Conservation (phyloP, 2,797 vertebrate species). For the Danio choprae region DNA sequence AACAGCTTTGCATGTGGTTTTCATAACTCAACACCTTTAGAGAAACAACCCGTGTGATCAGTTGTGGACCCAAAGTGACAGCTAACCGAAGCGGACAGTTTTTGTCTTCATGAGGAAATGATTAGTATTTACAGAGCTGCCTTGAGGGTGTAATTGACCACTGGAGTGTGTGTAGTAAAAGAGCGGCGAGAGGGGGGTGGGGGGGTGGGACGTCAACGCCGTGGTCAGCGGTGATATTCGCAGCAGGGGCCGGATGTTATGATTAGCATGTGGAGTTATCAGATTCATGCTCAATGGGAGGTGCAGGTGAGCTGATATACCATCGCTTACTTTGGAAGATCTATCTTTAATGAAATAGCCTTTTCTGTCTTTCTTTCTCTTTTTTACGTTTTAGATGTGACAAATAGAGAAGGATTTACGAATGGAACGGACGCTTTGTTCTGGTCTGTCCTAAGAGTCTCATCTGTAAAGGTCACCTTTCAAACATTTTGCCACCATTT, state of each 20-base stretch:
- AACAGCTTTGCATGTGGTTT: conserved; percentile 31
- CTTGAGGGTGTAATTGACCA: conserved; percentile 34
- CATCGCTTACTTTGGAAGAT: conserved; percentile 36
- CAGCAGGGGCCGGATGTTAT: conserved; percentile 39
- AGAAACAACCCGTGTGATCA: conserved; percentile 34
- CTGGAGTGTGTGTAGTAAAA: not conserved
- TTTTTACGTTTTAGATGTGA: conserved; percentile 12
- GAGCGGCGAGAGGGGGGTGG: not conserved
- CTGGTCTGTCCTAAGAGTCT: conserved; percentile 39
- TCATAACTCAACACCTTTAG: conserved; percentile 42
- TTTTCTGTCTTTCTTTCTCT: not conserved
- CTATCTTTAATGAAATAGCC: conserved; percentile 47
- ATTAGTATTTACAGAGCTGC: conserved; percentile 47
- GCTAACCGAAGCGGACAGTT: conserved; percentile 24
- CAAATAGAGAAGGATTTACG: conserved; percentile 21
- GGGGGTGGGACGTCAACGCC: conserved; percentile 1
- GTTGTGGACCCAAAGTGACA: conserved; percentile 21
- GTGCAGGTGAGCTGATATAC: conserved; percentile 41
- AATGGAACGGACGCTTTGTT: conserved; percentile 45
- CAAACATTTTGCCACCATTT: conserved; percentile 49
- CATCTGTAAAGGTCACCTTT: conserved; percentile 58
- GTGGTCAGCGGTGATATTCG: conserved; percentile 44
- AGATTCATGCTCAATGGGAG: conserved; percentile 35
- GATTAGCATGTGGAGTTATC: conserved; percentile 55
- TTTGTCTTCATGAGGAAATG: conserved; percentile 44